A percentile compares a stretch with the other conserved stretches of the same genome.
Evolutionary conservation across 2,113 vertebrate species (phyloP).

Genomic region (Morone chrysops): DNA sequence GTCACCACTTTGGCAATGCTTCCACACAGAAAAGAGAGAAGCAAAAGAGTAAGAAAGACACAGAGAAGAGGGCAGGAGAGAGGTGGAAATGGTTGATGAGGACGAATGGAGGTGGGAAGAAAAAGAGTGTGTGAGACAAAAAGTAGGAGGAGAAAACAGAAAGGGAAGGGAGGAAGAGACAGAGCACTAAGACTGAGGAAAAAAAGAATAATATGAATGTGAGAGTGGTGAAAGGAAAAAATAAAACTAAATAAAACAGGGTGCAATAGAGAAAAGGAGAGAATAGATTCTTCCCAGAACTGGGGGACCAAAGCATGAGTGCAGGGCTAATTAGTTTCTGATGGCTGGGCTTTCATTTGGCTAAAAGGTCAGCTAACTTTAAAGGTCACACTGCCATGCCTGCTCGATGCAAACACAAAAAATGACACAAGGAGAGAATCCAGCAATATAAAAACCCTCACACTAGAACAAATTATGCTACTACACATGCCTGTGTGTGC

Average conservation of each 20-base stretch:
- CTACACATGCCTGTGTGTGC: conserved; percentile 1
- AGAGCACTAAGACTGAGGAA: conserved; percentile 18
- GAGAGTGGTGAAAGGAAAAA: conserved; percentile 22
- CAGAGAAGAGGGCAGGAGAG: conserved; percentile 38
- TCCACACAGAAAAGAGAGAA: conserved; percentile 51
- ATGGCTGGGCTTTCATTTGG: conserved; percentile 79
- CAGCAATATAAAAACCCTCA: conserved; percentile 48
- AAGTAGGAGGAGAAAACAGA: conserved; percentile 32
- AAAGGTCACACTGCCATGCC: conserved; percentile 76
- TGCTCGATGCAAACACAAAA: conserved; percentile 52
- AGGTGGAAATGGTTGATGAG: conserved; percentile 56
- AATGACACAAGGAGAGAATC: conserved; percentile 45
- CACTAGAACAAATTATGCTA: conserved; percentile 51
- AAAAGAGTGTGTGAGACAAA: conserved; percentile 19
- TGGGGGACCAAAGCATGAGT: conserved; percentile 71
- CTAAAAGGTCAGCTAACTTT: conserved; percentile 82
- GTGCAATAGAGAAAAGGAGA: conserved; percentile 26
- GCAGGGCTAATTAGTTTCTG: conserved; percentile 82
- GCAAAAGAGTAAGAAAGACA: conserved; percentile 29
- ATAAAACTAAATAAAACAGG: conserved; percentile 19
- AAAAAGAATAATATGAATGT: conserved; percentile 42
- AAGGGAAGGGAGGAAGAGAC: conserved; percentile 16
- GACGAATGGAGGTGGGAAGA: conserved; percentile 50
- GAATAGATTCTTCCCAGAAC: conserved; percentile 60
- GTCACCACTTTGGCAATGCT: conserved; percentile 74